phyloP scores from a whole-genome alignment of 2,888 invertebrate species.

The Pedicia rivosa region DNA sequence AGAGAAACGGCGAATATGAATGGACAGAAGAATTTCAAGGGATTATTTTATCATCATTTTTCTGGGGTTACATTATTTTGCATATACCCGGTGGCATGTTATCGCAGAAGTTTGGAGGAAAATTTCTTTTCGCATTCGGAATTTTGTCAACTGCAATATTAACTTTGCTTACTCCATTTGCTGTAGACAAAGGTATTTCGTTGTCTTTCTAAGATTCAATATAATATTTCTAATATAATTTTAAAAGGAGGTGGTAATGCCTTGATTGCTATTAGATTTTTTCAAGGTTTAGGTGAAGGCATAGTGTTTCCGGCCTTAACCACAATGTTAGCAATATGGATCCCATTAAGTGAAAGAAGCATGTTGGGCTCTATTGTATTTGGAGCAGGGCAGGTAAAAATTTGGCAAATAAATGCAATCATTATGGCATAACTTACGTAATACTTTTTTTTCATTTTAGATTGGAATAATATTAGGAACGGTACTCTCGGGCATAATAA shows the following conservation, averaged over 20 bases:
- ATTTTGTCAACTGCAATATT: conserved; percentile 69
- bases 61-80: conserved; percentile 70
- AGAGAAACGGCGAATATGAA: no score
- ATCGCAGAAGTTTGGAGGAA: conserved; percentile 71
- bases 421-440: no score
- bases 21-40: conserved; percentile 61
- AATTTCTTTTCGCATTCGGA: conserved; percentile 67
- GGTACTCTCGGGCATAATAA: conserved; percentile 47
- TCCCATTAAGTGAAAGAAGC: conserved; percentile 59
- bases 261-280: conserved; percentile 53
- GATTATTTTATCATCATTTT: conserved; percentile 64
- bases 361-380: conserved; percentile 64
- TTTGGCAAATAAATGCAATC: no score
- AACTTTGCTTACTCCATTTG: conserved; percentile 62
- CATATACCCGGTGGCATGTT: conserved; percentile 70
- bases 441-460: no score
- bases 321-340: conserved; percentile 66
- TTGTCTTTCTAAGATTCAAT: no score
- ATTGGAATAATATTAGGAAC: conserved; percentile 43
- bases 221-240: neutral
- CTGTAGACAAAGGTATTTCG: conserved; percentile 35
- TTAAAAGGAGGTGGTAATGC: conserved; percentile 44
- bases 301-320: conserved; percentile 74
- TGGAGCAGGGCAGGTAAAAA: conserved; percentile 61
- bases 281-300: conserved; percentile 76